Percentiles rank a stretch among this genome's conserved stretches.
These are phyloP conservation scores for Sarcophaga carnaria DNA, from an alignment of 2,888 invertebrate species.

Conservation along the genomic window DNA sequence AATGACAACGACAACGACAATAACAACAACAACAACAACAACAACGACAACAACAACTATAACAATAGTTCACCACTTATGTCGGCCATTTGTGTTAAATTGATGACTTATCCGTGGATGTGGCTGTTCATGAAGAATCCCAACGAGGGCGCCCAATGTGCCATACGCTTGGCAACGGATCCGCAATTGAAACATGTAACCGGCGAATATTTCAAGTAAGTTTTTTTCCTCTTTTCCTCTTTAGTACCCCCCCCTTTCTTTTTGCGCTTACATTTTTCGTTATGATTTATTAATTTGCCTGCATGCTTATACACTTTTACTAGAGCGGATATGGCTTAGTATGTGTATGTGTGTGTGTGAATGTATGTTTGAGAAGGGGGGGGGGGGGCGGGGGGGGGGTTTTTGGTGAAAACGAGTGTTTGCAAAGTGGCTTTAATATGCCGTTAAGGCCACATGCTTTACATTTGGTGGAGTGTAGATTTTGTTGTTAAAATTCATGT, in stretches of 20 bases:
- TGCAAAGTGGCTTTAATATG: slow-evolving; percentile 48
- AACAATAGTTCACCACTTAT: slow-evolving; percentile 80
- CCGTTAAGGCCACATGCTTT: slow-evolving; percentile 1
- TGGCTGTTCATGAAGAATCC: slow-evolving; percentile 87
- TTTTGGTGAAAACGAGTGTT: slow-evolving; percentile 2
- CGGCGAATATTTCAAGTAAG: slow-evolving; percentile 88
- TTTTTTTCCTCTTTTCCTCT: slow-evolving; percentile 35
- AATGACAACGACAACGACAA: slow-evolving; percentile 6
- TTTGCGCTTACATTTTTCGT: background rate
- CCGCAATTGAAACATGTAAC: slow-evolving; percentile 84
- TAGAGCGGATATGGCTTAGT: background rate
- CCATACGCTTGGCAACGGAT: slow-evolving; percentile 86
- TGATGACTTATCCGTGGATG: slow-evolving; percentile 86
- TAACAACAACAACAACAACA: slow-evolving; percentile 64
- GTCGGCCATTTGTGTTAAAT: slow-evolving; percentile 82
- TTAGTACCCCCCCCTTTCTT: background rate
- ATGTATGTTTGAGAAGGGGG: background rate
- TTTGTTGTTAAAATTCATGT: slow-evolving; percentile 1
- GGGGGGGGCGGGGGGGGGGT: too few relatives aligned
- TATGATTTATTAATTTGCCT: slow-evolving; percentile 61
- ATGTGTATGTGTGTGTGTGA: background rate
- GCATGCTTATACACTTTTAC: background rate
- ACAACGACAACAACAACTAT: slow-evolving; percentile 52
- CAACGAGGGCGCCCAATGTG: slow-evolving; percentile 87
- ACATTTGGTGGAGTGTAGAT: slow-evolving; percentile 8